A percentile compares a stretch with the other conserved stretches of the same genome.
Evolutionary conservation across 2,888 invertebrate species (phyloP).

Genomic region (Acleris literana): DNA sequence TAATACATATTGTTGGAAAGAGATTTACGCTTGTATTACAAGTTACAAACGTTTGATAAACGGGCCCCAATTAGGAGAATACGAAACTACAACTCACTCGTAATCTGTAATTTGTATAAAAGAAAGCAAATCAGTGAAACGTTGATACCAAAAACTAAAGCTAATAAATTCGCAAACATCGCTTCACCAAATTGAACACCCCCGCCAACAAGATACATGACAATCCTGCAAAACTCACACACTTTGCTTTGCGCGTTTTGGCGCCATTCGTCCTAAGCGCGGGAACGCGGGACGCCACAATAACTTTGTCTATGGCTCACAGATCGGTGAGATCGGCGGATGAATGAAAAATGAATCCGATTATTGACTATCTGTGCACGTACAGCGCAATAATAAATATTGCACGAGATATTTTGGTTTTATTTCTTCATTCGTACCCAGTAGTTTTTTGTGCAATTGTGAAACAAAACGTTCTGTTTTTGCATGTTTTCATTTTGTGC

Average conservation of each 20-base stretch:
- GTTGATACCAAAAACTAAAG: not conserved
- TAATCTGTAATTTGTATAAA: no score
- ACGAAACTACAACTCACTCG: no score
- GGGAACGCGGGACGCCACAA: slow-evolving; percentile 22
- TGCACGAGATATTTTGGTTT: slow-evolving; percentile 1
- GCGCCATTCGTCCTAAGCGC: slow-evolving; percentile 28
- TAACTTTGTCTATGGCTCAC: slow-evolving; percentile 31
- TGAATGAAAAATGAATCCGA: slow-evolving; percentile 35
- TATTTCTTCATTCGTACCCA: not conserved
- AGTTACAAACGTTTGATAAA: no score
- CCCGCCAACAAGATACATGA: slow-evolving; percentile 36
- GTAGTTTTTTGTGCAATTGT: not conserved
- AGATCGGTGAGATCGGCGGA: slow-evolving; percentile 17
- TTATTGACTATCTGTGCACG: slow-evolving; percentile 32
- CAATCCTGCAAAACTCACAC: slow-evolving; percentile 35
- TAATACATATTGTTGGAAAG: no score
- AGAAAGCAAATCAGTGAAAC: no score
- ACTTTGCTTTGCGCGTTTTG: slow-evolving; percentile 37
- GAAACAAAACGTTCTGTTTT: no score
- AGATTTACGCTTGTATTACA: no score
- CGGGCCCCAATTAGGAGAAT: no score
- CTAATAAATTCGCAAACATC: slow-evolving; percentile 15
- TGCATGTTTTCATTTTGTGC: no score
- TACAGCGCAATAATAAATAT: slow-evolving; percentile 16
- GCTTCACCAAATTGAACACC: slow-evolving; percentile 28